Conservation (phyloP, 2,797 vertebrate genomes). For the Tragelaphus eurycerus region DNA sequence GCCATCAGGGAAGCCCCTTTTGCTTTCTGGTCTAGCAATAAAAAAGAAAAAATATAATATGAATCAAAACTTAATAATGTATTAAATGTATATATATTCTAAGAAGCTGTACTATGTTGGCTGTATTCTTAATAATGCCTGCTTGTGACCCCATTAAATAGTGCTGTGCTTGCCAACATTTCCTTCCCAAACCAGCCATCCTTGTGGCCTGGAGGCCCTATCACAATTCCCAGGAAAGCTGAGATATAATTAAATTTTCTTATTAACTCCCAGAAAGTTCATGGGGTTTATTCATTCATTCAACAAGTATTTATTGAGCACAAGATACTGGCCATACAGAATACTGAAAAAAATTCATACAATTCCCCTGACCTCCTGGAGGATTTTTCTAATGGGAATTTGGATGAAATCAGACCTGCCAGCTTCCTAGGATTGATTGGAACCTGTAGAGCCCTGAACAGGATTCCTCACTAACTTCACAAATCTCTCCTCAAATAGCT, state of each 20-base stretch:
- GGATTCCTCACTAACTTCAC: neutral
- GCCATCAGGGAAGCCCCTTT: neutral
- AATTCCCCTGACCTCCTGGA: neutral
- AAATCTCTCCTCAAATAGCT: neutral
- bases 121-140: neutral
- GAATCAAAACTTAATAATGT: neutral
- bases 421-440: neutral
- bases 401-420: neutral
- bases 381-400: neutral
- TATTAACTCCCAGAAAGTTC: slow-evolving; percentile 27
- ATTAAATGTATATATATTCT: neutral
- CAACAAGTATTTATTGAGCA: neutral
- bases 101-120: neutral
- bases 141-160: neutral
- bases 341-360: neutral
- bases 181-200: neutral
- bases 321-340: neutral
- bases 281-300: neutral
- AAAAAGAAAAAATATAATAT: neutral
- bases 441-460: neutral
- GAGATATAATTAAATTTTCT: neutral
- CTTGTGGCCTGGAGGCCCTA: neutral
- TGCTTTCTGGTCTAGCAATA: neutral
- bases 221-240: neutral
- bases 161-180: neutral